These are phyloP conservation scores for Cichladusa arquata DNA, from an alignment of 2,113 vertebrate genomes.

Conservation along the genomic window DNA sequence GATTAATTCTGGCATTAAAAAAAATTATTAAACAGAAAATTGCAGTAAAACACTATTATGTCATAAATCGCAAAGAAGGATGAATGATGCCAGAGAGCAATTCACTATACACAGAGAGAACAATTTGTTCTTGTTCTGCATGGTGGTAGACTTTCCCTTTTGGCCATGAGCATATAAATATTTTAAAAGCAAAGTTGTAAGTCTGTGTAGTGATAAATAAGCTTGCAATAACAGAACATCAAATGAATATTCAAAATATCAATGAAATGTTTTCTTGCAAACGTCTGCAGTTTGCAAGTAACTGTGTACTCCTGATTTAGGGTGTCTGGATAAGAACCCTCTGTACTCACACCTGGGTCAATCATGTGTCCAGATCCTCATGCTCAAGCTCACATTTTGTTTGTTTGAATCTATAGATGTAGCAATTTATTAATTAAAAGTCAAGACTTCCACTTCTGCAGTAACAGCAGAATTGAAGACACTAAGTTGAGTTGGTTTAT, in stretches of 20 bases:
- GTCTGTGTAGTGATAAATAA: not conserved
- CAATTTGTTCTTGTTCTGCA: constrained; percentile 25
- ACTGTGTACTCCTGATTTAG: not conserved
- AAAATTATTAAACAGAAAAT: constrained; percentile 1
- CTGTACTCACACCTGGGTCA: not conserved
- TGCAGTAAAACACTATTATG: not conserved
- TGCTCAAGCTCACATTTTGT: not conserved
- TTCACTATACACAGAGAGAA: not conserved
- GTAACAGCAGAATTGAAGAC: not conserved
- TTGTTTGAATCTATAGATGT: not conserved
- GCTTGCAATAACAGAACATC: not conserved
- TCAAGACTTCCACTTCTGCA: not conserved
- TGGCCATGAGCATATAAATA: not conserved
- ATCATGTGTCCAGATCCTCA: rapidly evolving
- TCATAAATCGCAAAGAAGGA: not conserved
- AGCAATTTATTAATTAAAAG: not conserved
- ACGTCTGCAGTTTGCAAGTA: not conserved
- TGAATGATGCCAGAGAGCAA: not conserved
- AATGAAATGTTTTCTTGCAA: not conserved
- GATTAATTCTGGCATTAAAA: not conserved
- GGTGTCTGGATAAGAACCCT: not conserved
- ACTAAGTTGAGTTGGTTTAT: not conserved
- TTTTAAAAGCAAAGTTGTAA: not conserved
- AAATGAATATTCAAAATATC: not conserved
- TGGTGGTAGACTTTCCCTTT: not conserved